These are phyloP conservation scores for Drosophila truncata DNA, from an alignment of 1,140 invertebrate genomes.

Conservation along the genomic window DNA sequence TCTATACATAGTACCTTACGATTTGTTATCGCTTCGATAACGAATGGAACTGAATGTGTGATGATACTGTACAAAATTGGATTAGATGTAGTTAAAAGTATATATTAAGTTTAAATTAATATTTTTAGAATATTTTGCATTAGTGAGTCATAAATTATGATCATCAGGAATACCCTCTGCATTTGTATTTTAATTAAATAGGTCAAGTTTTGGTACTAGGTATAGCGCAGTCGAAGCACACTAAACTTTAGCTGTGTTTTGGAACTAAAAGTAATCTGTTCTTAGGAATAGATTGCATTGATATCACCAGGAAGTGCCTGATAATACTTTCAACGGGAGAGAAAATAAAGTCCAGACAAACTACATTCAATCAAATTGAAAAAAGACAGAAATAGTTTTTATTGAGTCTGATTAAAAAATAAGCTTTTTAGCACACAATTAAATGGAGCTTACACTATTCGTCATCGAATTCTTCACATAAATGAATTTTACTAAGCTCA, in stretches of 20 bases:
- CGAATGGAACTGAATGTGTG: neutral
- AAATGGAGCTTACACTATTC: neutral
- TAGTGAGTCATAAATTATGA: neutral
- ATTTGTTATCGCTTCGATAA: conserved; percentile 8
- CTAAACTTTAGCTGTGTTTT: too few species aligned
- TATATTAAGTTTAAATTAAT: neutral
- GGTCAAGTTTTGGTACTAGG: neutral
- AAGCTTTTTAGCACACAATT: neutral
- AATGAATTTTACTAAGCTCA: neutral
- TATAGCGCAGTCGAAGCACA: neutral
- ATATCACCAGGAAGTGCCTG: neutral
- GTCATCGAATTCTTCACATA: neutral
- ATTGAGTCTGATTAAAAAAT: neutral
- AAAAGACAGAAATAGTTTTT: too few species aligned
- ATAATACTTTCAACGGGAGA: too few species aligned
- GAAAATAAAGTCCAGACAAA: too few species aligned
- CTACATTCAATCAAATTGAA: too few species aligned
- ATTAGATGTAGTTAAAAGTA: neutral
- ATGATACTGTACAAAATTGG: neutral
- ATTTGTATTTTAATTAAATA: neutral
- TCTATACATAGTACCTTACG: neutral
- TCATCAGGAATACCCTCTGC: neutral
- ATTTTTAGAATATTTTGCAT: neutral
- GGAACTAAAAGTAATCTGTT: neutral
- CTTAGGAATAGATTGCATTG: neutral